These are phyloP conservation scores for Unio delphinus DNA, from an alignment of 2,888 invertebrate genomes.

Conservation along the genomic window DNA sequence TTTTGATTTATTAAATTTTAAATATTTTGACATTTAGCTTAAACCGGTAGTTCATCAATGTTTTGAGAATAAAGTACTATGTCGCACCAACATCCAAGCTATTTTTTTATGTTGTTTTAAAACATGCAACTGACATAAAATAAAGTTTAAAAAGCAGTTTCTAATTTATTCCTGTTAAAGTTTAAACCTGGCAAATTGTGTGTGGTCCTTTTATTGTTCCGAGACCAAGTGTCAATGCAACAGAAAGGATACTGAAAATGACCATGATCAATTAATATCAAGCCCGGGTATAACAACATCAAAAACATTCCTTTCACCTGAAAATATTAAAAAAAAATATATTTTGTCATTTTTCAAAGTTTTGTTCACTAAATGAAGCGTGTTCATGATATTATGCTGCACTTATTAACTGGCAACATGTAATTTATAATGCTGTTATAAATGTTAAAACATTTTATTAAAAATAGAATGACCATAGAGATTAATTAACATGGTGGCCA, in stretches of 20 bases:
- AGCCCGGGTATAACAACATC: conserved; percentile 84
- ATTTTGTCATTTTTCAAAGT: background rate
- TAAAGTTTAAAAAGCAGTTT: background rate
- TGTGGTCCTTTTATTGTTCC: background rate
- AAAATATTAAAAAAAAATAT: conserved; percentile 19
- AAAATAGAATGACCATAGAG: no score
- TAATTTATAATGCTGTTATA: no score
- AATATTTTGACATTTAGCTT: no score
- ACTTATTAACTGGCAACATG: background rate
- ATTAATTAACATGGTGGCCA: no score
- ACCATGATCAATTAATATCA: conserved; percentile 95
- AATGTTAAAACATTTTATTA: no score
- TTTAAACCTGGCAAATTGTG: background rate
- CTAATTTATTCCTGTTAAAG: background rate
- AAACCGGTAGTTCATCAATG: no score
- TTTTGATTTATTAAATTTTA: no score
- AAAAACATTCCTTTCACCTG: conserved; percentile 68
- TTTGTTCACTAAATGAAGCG: background rate
- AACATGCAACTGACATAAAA: background rate
- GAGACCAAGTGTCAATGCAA: background rate
- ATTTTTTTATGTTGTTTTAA: background rate
- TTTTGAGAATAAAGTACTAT: no score
- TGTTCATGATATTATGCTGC: background rate
- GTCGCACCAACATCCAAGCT: no score
- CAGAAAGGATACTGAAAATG: conserved; percentile 88